These are phyloP conservation scores for Heliocidaris tuberculata DNA, from an alignment of 35 echinoderm and acorn worm species.

Conservation along the genomic window DNA sequence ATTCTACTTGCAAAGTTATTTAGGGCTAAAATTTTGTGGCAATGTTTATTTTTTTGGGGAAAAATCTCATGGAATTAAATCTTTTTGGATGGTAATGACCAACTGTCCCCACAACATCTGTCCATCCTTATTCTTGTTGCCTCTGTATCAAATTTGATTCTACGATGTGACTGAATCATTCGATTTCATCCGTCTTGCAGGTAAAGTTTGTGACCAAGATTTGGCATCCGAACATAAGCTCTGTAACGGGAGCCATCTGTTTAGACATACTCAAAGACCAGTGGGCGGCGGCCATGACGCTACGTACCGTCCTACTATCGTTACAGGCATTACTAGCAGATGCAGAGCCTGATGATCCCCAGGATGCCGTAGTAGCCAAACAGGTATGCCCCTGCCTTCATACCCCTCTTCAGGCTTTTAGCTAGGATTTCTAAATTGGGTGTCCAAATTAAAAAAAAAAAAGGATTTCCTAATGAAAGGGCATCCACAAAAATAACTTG, in stretches of 20 bases:
- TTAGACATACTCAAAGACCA: slow-evolving; percentile 97
- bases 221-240: slow-evolving; percentile 99
- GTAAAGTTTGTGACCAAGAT: slow-evolving; percentile 95
- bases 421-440: neutral
- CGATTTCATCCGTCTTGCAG: slow-evolving; percentile 29
- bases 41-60: no score
- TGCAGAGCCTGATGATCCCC: slow-evolving; percentile 96
- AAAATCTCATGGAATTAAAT: no score
- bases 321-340: slow-evolving; percentile 89
- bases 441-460: neutral
- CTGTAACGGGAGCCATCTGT: slow-evolving; percentile 95
- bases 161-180: no score
- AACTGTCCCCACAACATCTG: no score
- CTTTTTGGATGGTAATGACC: no score
- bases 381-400: slow-evolving; percentile 60
- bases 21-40: no score
- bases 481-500: neutral
- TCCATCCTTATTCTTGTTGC: no score
- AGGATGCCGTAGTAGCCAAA: slow-evolving; percentile 99
- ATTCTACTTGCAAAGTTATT: no score
- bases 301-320: slow-evolving; percentile 95
- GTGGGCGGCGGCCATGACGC: slow-evolving; percentile 99
- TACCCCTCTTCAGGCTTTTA: neutral
- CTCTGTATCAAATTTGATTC: no score
- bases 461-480: neutral